Conservation (phyloP, 2,797 vertebrate genomes). For the Gymnocypris eckloni region DNA sequence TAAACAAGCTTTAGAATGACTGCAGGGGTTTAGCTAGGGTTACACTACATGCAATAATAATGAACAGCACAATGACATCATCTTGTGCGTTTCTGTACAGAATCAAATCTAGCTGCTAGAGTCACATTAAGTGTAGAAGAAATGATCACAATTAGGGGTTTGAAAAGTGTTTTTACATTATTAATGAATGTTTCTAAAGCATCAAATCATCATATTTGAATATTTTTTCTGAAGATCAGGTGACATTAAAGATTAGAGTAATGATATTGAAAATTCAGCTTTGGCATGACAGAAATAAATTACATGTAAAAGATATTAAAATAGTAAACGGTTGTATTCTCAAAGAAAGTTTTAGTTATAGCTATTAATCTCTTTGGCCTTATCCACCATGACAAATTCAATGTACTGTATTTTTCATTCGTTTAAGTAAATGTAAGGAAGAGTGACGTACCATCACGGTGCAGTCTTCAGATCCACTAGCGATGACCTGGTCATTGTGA, state of each 20-base stretch:
- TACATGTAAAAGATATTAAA: too few relatives aligned
- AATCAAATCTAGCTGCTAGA: neutral
- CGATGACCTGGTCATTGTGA: conserved; percentile 95
- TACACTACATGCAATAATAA: neutral
- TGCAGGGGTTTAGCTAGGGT: neutral
- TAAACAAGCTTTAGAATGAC: neutral
- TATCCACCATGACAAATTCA: neutral
- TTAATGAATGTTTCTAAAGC: neutral
- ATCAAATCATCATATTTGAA: too few relatives aligned
- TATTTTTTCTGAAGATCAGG: too few relatives aligned
- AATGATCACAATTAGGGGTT: neutral
- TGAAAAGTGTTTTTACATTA: neutral
- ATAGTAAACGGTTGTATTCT: too few relatives aligned
- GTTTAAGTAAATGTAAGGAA: neutral
- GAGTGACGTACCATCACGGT: conserved; percentile 89
- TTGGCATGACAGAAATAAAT: too few relatives aligned
- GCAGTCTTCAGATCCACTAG: conserved; percentile 97
- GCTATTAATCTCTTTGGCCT: too few relatives aligned
- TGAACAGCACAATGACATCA: neutral
- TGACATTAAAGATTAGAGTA: too few relatives aligned
- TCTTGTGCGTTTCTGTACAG: neutral
- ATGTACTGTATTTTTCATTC: too few relatives aligned
- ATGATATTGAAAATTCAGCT: too few relatives aligned
- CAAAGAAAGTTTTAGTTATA: too few relatives aligned
- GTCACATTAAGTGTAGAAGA: neutral